Evolutionary conservation across 1,140 invertebrate genomes (phyloP).

Genomic region (Drosophila biarmipes): DNA sequence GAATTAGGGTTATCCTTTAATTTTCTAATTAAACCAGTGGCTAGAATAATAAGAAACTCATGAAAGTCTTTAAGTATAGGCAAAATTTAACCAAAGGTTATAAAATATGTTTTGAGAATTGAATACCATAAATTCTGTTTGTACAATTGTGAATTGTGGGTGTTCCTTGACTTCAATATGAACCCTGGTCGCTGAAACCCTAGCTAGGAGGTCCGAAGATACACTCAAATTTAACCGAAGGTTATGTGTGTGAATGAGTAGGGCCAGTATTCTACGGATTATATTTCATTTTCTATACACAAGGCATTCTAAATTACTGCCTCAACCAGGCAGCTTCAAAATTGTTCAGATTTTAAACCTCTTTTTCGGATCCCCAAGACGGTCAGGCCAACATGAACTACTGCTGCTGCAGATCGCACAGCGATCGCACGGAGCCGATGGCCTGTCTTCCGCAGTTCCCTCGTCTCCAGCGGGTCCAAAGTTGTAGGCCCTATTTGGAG

Average conservation of each 20-base stretch:
- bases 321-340: not conserved
- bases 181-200: no score
- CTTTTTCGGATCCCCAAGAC: slow-evolving; percentile 9
- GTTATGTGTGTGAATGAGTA: no score
- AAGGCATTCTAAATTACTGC: not conserved
- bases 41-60: no score
- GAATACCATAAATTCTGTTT: not conserved
- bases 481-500: slow-evolving; percentile 6
- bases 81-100: no score
- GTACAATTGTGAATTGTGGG: no score
- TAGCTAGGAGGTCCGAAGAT: no score
- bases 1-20: no score
- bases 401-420: slow-evolving; percentile 9
- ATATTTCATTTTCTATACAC: not conserved
- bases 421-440: slow-evolving; percentile 8
- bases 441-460: slow-evolving; percentile 1
- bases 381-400: slow-evolving; percentile 27
- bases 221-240: no score
- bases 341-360: not conserved
- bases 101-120: no score
- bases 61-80: no score
- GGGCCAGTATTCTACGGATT: not conserved
- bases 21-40: no score
- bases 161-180: no score
- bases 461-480: not conserved